These are phyloP conservation scores for Diadophis punctatus DNA, from an alignment of 2,113 vertebrate species.

Conservation along the genomic window DNA sequence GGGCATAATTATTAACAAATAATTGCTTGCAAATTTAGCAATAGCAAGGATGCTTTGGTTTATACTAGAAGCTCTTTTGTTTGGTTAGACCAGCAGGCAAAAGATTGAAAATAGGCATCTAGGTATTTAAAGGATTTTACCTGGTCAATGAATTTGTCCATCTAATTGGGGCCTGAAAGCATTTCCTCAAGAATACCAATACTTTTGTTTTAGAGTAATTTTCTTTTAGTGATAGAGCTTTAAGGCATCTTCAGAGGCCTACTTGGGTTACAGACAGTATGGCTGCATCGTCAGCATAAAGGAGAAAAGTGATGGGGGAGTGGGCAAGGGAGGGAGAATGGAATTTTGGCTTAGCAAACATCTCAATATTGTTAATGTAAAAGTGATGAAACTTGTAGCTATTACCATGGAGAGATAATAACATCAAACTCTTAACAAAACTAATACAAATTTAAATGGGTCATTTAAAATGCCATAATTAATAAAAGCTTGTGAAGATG, in stretches of 20 bases:
- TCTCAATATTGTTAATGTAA: background rate
- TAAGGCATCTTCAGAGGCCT: background rate
- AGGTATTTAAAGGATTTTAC: background rate
- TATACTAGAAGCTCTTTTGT: background rate
- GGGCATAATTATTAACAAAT: background rate
- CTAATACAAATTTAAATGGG: conserved; percentile 44
- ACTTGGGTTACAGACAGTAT: background rate
- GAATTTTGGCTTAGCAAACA: background rate
- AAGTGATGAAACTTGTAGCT: background rate
- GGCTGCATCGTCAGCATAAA: background rate
- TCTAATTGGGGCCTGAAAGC: background rate
- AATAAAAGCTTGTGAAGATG: conserved; percentile 49
- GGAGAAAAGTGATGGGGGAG: background rate
- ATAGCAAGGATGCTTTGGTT: background rate
- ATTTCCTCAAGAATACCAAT: background rate
- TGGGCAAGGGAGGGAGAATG: background rate
- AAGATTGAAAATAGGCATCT: background rate
- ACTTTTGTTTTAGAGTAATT: background rate
- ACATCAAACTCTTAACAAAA: background rate
- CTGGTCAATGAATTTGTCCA: background rate
- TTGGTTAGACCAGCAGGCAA: background rate
- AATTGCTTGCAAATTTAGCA: background rate
- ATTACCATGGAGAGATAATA: conserved; percentile 15
- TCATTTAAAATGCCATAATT: conserved; percentile 48
- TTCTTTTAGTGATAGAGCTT: background rate